These are phyloP conservation scores for Embiotoca jacksoni DNA, from an alignment of 2,113 vertebrate species.

Conservation along the genomic window DNA sequence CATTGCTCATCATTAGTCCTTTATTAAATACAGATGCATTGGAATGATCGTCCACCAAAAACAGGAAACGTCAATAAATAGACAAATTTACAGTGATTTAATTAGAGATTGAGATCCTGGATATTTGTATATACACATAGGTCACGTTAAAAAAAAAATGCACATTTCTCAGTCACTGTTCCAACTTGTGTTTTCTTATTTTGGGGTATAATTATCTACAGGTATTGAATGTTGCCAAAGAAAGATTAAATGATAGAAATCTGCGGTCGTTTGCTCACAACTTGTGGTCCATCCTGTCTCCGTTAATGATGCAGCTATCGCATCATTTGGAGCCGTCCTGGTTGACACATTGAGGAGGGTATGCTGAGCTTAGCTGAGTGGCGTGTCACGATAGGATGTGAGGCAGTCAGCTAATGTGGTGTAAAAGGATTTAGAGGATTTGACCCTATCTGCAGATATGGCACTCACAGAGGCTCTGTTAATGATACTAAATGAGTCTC, in stretches of 20 bases:
- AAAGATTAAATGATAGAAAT: no score
- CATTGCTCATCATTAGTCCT: background rate
- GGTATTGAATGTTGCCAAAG: background rate
- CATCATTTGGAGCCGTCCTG: conserved; percentile 47
- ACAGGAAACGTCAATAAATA: background rate
- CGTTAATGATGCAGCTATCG: conserved; percentile 38
- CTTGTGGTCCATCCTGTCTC: background rate
- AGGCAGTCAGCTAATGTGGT: conserved; percentile 78
- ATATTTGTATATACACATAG: background rate
- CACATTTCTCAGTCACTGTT: background rate
- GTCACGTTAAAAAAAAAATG: background rate
- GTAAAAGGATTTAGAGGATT: conserved; percentile 82
- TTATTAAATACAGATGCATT: background rate
- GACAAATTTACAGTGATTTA: background rate
- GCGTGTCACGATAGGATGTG: conserved; percentile 65
- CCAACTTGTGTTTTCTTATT: background rate
- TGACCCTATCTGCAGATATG: conserved; percentile 77
- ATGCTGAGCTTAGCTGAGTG: conserved; percentile 74
- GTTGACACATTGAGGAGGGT: conserved; percentile 68
- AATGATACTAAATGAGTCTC: conserved; percentile 78
- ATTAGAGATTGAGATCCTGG: no score
- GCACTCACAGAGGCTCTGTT: conserved; percentile 72
- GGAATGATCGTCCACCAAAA: background rate
- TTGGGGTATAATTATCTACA: background rate
- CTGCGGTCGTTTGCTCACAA: no score